phyloP scores from a whole-genome alignment of 1,140 invertebrate species.

The Calosoma granatense region DNA sequence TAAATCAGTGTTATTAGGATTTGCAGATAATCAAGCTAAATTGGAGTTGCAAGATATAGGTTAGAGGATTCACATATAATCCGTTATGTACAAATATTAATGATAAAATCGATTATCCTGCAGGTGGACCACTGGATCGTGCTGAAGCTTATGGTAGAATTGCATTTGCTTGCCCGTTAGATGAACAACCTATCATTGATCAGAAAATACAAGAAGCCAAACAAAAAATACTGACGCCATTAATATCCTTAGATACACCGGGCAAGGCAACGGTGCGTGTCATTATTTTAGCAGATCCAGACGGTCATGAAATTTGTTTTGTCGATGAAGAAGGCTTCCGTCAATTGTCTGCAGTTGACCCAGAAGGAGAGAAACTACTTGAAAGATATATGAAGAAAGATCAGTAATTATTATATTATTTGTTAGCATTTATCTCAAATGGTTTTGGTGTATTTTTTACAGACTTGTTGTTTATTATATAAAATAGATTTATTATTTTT shows the following conservation, averaged over 20 bases:
- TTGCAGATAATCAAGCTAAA: conserved; percentile 61
- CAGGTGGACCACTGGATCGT: conserved; percentile 60
- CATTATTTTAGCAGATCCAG: conserved; percentile 91
- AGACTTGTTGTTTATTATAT: not conserved
- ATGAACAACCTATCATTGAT: conserved; percentile 64
- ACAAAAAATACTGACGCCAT: conserved; percentile 73
- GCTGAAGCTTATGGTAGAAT: conserved; percentile 92
- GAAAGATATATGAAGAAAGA: conserved; percentile 70
- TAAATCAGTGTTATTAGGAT: conserved; percentile 55
- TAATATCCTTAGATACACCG: conserved; percentile 86
- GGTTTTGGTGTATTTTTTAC: not conserved
- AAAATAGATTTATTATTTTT: not conserved
- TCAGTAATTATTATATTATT: conserved; percentile 29
- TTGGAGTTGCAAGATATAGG: conserved; percentile 64
- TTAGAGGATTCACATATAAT: conserved; percentile 35
- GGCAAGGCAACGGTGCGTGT: conserved; percentile 94
- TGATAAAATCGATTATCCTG: conserved; percentile 2
- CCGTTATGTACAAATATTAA: conserved; percentile 19
- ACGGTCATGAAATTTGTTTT: conserved; percentile 97
- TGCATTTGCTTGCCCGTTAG: conserved; percentile 79
- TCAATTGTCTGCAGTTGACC: conserved; percentile 79
- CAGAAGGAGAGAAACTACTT: conserved; percentile 67
- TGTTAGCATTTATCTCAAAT: no score
- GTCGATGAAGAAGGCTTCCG: conserved; percentile 92
- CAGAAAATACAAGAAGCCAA: conserved; percentile 59